Base-by-base conservation (phyloP, 1,140 invertebrate species). In the Drosophila punjabiensis region DNA sequence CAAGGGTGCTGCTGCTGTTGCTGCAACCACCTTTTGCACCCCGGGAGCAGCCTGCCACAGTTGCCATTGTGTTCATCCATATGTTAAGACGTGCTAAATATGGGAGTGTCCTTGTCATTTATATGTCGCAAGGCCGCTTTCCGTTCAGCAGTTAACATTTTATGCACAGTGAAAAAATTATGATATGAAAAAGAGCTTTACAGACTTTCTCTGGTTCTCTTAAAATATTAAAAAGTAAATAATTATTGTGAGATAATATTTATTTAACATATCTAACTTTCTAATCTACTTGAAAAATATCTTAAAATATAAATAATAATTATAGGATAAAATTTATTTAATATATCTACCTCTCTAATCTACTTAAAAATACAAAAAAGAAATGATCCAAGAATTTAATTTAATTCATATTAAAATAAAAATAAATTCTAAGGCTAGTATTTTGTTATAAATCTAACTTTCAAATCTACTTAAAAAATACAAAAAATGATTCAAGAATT, bases 51-150 rank as follows among this genome's bases (percentile, higher is more conserved):
- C 80, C 71, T 60, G 79, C 83, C 84, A 76, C 67, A 82, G 84
- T 82, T 86, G 87, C 82, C 86, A 90, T 91, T 88, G 81, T 84
- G 81, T 84, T 75, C 47, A 39, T 28, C 58, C 43, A 35, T 61
- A 60, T 77, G 81, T 75, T 87, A 81, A 69, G 81, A 92, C 74
- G 90, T 92, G 90, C 86, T 92, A 92, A 92, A 92, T 92, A 92
- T 92, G 90, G 90, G 90, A 87, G 90, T 92, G 90, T 92, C 90
- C 90, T 92, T 92, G 90, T 92, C 90, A 92, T 92, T 92, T 92
- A 89, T 92, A 90, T 90, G 87, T 91, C 85, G 85, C 85, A 82
- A 87, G 82, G 84, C 80, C 71, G 71, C 55, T 28, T 24, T 41
- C 55, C 47, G 59, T 35, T 58, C 39, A 56, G 71, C 56, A 73